Percentiles rank a stretch among this genome's conserved stretches.
Conservation (phyloP, 2,888 invertebrate genomes). For the Tribolium freemani region DNA sequence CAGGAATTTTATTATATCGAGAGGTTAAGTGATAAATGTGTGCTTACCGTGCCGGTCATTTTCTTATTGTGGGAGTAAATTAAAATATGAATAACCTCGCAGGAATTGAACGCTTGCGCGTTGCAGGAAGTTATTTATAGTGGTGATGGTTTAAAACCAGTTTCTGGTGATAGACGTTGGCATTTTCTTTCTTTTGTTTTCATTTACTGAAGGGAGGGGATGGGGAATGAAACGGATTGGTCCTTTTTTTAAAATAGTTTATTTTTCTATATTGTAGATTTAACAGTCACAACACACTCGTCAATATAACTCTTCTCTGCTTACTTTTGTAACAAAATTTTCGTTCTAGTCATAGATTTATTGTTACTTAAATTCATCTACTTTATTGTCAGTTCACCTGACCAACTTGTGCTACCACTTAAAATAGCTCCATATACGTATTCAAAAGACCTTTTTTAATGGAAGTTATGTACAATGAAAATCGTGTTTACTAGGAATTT, state of each 20-base stretch:
- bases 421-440: conserved; percentile 44
- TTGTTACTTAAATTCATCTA: conserved; percentile 50
- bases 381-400: conserved; percentile 60
- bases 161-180: neutral
- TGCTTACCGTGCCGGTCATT: conserved; percentile 46
- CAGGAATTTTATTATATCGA: neutral
- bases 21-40: neutral
- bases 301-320: conserved; percentile 55
- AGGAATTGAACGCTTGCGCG: conserved; percentile 25
- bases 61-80: neutral
- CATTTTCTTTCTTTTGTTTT: neutral
- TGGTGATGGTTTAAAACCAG: conserved; percentile 7
- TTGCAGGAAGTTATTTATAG: conserved; percentile 22
- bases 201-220: neutral
- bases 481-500: conserved; percentile 5
- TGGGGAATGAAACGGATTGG: conserved; percentile 21
- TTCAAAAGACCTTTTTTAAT: conserved; percentile 36
- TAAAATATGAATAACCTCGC: conserved; percentile 19
- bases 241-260: conserved; percentile 62
- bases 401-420: conserved; percentile 47
- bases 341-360: conserved; percentile 41
- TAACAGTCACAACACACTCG: conserved; percentile 64
- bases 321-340: conserved; percentile 54
- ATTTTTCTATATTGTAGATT: conserved; percentile 56
- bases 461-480: conserved; percentile 41